phyloP scores from a whole-genome alignment of 2,888 invertebrate genomes.

The Disparrhopalites patrizii region DNA sequence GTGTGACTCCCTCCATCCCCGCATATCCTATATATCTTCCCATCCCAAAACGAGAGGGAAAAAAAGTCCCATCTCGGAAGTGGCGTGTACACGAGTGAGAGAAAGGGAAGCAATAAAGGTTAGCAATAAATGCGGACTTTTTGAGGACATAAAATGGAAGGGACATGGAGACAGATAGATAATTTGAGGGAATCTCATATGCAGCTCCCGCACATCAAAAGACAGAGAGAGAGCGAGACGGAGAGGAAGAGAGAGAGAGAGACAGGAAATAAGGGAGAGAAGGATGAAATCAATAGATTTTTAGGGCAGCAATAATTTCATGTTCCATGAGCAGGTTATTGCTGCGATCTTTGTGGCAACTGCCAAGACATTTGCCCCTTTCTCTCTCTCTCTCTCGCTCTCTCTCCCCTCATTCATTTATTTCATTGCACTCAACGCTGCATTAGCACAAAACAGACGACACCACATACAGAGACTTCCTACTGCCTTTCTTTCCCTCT shows the following conservation, averaged over 20 bases:
- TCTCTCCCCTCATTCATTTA: conserved; percentile 6
- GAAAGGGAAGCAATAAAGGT: conserved; percentile 15
- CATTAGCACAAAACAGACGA: neutral
- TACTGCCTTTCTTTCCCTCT: neutral
- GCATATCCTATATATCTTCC: neutral
- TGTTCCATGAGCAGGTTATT: conserved; percentile 22
- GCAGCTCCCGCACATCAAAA: conserved; percentile 10
- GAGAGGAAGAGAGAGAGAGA: too few species aligned
- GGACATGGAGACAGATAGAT: conserved; percentile 16
- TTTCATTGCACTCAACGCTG: conserved; percentile 1
- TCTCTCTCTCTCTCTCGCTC: conserved; percentile 14
- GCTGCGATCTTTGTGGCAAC: conserved; percentile 14
- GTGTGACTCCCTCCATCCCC: neutral
- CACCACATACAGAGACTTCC: neutral
- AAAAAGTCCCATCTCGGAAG: neutral
- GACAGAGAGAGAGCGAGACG: too few species aligned
- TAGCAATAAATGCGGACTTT: conserved; percentile 20
- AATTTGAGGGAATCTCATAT: conserved; percentile 18
- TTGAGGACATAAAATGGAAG: conserved; percentile 13
- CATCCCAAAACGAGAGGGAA: neutral
- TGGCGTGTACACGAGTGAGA: conserved; percentile 1
- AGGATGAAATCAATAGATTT: conserved; percentile 20
- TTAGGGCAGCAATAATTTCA: conserved; percentile 21
- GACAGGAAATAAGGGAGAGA: conserved; percentile 14
- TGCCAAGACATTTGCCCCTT: conserved; percentile 16